Conservation (phyloP, 2,888 invertebrate species). For the Zootermopsis nevadensis region DNA sequence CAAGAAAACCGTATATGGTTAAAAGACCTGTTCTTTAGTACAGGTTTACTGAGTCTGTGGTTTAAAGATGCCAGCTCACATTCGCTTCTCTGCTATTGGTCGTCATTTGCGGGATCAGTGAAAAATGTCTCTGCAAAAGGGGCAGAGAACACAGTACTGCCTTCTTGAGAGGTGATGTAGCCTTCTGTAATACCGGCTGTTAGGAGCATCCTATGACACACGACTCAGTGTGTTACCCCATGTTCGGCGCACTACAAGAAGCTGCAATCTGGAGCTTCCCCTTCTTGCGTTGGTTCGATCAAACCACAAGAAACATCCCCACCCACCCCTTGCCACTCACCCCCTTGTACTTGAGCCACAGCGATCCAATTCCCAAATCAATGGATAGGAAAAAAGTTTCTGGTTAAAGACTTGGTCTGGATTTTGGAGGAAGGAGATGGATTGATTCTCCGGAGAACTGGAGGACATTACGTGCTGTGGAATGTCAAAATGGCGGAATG, state of each 20-base stretch:
- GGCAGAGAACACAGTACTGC: too few relatives aligned
- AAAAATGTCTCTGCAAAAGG: too few relatives aligned
- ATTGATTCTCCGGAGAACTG: neutral
- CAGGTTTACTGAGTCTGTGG: too few relatives aligned
- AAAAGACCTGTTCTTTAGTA: too few relatives aligned
- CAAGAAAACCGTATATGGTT: too few relatives aligned
- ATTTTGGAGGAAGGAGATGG: conserved; percentile 21
- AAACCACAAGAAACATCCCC: conserved; percentile 6
- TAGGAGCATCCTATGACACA: neutral
- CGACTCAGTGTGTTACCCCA: neutral
- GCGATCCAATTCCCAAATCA: conserved; percentile 45
- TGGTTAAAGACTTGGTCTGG: conserved; percentile 29
- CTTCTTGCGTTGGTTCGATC: neutral
- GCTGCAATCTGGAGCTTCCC: neutral
- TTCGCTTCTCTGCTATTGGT: too few relatives aligned
- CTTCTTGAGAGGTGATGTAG: too few relatives aligned
- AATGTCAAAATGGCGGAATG: neutral
- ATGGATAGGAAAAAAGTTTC: conserved; percentile 42
- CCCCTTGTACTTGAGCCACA: conserved; percentile 32
- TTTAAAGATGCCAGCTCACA: too few relatives aligned
- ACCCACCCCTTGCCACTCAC: neutral
- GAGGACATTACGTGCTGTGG: neutral
- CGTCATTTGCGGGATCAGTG: too few relatives aligned
- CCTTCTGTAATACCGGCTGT: neutral
- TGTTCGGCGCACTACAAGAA: conserved; percentile 2